Percentiles rank a stretch among this genome's conserved stretches.
Evolutionary conservation across 2,888 invertebrate genomes (phyloP).

Genomic region (Xestia rhomboidea): DNA sequence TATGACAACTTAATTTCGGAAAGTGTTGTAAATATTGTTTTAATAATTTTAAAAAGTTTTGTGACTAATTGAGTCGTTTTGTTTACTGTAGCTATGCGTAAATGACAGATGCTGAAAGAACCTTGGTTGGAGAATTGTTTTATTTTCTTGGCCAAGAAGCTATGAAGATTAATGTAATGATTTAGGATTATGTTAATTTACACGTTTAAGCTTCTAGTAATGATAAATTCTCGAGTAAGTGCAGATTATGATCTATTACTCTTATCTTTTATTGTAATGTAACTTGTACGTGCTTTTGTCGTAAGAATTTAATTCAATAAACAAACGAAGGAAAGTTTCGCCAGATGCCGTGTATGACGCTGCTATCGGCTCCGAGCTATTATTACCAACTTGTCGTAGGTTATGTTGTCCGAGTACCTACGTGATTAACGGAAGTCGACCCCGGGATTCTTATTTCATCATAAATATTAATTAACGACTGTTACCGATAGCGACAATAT

Average conservation of each 20-base stretch:
- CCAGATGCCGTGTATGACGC: conserved; percentile 26
- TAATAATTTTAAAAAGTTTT: conserved; percentile 23
- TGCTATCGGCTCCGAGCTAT: conserved; percentile 27
- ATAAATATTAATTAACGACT: conserved; percentile 49
- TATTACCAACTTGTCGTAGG: conserved; percentile 48
- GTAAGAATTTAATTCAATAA: conserved; percentile 13
- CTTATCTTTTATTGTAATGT: not conserved
- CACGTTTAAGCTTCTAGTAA: not conserved
- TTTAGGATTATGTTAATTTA: not conserved
- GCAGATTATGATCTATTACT: too few species aligned
- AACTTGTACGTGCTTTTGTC: not conserved
- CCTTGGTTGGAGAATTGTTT: not conserved
- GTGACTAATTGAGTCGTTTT: conserved; percentile 17
- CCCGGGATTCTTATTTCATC: conserved; percentile 36
- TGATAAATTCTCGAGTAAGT: not conserved
- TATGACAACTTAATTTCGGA: conserved; percentile 41
- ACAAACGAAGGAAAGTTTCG: conserved; percentile 20
- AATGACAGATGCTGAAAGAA: conserved; percentile 1
- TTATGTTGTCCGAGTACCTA: conserved; percentile 32
- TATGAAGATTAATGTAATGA: not conserved
- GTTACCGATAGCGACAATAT: conserved; percentile 17
- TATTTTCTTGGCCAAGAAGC: conserved; percentile 7
- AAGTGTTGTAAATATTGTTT: conserved; percentile 32
- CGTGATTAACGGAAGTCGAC: conserved; percentile 40
- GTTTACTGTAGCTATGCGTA: not conserved